Conservation (phyloP, 2,888 invertebrate species). For the Himalopsyche tibetana region DNA sequence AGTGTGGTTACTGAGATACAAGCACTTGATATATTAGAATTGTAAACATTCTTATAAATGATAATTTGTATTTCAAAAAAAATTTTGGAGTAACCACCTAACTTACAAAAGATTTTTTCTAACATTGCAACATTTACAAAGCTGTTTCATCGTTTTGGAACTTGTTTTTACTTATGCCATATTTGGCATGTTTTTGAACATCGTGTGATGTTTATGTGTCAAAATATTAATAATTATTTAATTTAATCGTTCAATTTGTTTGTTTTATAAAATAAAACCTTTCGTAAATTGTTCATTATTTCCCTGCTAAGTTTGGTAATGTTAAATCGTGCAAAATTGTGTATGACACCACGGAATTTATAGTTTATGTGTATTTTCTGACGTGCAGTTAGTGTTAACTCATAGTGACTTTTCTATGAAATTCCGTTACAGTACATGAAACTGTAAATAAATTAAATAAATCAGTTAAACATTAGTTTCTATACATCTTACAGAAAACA, state of each 20-base stretch:
- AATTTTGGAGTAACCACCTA: not conserved
- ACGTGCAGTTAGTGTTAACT: conserved; percentile 17
- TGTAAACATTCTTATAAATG: no score
- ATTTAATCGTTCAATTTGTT: not conserved
- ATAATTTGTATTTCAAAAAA: no score
- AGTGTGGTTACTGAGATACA: no score
- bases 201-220: conserved; percentile 61
- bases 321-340: not conserved
- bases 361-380: conserved; percentile 13
- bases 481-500: not conserved
- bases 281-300: not conserved
- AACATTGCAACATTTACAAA: conserved; percentile 36
- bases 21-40: no score
- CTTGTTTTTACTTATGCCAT: conserved; percentile 58
- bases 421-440: conserved; percentile 45
- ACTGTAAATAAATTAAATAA: conserved; percentile 5
- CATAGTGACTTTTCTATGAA: conserved; percentile 34
- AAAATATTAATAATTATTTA: conserved; percentile 51
- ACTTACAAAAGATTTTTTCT: conserved; percentile 11
- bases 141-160: conserved; percentile 47
- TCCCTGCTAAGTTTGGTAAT: not conserved
- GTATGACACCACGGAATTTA: not conserved
- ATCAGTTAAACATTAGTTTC: not conserved
- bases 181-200: conserved; percentile 64
- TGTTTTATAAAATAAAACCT: conserved; percentile 31